Evolutionary conservation across 1,140 invertebrate species (phyloP).

Genomic region (Pararge aegeria): DNA sequence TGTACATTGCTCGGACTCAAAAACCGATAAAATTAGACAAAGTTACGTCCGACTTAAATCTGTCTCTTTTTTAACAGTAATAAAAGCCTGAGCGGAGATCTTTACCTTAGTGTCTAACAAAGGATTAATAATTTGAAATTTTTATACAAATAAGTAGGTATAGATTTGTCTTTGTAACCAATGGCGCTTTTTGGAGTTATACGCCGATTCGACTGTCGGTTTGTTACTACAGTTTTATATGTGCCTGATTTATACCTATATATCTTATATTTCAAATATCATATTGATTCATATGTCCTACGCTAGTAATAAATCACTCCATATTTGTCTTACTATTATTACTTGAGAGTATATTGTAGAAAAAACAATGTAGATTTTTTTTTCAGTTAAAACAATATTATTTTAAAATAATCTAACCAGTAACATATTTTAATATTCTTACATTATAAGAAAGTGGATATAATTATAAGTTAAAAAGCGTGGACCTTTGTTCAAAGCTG

Average conservation of each 20-base stretch:
- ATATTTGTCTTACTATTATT: not conserved
- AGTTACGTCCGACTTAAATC: too few species aligned
- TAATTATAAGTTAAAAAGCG: slow-evolving; percentile 13
- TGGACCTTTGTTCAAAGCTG: slow-evolving; percentile 15
- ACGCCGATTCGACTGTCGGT: not conserved
- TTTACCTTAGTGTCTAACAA: slow-evolving; percentile 4
- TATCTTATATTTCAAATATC: not conserved
- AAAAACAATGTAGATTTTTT: not conserved
- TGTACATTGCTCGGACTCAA: too few species aligned
- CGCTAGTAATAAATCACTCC: not conserved
- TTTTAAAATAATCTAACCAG: not conserved
- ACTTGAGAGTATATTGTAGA: not conserved
- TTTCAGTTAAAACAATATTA: too few species aligned
- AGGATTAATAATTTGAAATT: not conserved
- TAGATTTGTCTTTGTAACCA: slow-evolving; percentile 1
- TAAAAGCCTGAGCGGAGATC: too few species aligned
- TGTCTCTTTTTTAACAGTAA: too few species aligned
- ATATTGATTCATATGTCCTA: not conserved
- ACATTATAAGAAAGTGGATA: not conserved
- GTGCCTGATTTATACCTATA: not conserved
- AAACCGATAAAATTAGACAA: too few species aligned
- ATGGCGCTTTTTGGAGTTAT: not conserved
- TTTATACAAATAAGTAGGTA: not conserved
- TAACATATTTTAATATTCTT: not conserved
- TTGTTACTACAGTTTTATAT: not conserved